Evolutionary conservation across 2,888 invertebrate species (phyloP), one percentile per base, ranked within the genome.

Genomic region (Philopedon plagiatum): DNA sequence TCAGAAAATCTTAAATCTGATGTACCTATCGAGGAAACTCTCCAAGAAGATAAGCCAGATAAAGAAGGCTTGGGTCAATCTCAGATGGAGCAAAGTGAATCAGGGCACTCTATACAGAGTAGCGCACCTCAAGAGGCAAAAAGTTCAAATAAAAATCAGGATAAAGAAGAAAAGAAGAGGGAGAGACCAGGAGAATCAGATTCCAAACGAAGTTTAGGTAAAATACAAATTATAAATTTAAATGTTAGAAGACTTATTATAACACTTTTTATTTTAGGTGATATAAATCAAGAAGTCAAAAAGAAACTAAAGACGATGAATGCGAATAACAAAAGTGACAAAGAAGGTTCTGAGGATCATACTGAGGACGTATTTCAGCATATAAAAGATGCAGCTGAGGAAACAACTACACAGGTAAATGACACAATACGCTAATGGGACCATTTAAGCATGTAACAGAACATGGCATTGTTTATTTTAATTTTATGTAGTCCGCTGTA

Each of bases 161-260:
- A 82, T 74, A 83, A 87, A 51, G 85, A 87, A 66, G 84, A 83
- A 69, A 86, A 89, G 76, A 89, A 89, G 76, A 90, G 92, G 76
- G 91, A 92, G 64, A 92, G 90, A 79, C 94, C 93, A 0, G 94
- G 94, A 0, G 88, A 90, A 74, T 91, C 92, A 0, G 92, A 95
- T 77, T 90, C 92, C 44, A 90, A 93, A 78, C 87, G 94, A 62
- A 92, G 91, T 7, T 85, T 96, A 68, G 84, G 81, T 76, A 54
- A 8, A 32, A 11, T 11, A 15, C 15, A 41, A 37, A 46, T 11
- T 44, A n/a, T 41, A 34, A 37, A 5, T 41, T n/a, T n/a, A n/a
- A n/a, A n/a, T n/a, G n/a, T n/a, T n/a, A n/a, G n/a, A n/a, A n/a
- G n/a, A n/a, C n/a, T 21, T 23, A 41, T 15, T 34, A 49, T 44